Evolutionary conservation across 2,888 invertebrate species (phyloP), one percentile per base, ranked within the genome.

Genomic region (Glaucopsyche alexis): DNA sequence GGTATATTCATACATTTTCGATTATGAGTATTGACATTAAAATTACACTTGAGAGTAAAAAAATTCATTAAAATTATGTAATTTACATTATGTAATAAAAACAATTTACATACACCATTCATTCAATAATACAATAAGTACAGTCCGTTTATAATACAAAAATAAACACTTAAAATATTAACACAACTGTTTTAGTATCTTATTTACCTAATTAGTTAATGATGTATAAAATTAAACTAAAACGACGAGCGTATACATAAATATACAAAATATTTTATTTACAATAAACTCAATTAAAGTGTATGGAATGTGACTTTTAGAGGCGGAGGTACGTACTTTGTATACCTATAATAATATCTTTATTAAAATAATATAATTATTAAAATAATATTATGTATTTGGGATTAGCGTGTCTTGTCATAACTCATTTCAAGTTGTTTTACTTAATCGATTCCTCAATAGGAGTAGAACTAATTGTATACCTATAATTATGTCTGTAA

Each of bases 141-240:
- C 86, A 89, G 86, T 89, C 85, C 84, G 85, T 86, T 89, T 88
- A 89, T 86, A 84, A 87, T 90, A 90, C 86, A 91, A 85, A 85
- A 85, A 78, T 83, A 86, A 86, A 89, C 85, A 84, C 82, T 84
- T 83, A 84, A 81, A 82, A 83, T 84, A 83, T 81, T 78, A 77
- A 77, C 75, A 76, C 77, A 76, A 77, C 75, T 72, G 72, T 72
- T 55, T 74, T 71, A 49, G 64, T 65, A 47, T 73, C 74, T 72
- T 74, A 71, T 75, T 64, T 13, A 72, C 73, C 75, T 76, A 52
- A 75, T 74, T 74, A 72, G 60, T 75, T 74, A 47, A 19, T 73
- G 50, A 75, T 47, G 74, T 72, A 40, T 77, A 83, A 83, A 82
- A 84, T 84, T 85, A 86, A 83, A 73, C 75, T 74, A 73, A 73